A percentile compares a stretch with the other conserved stretches of the same genome.
phyloP scores from a whole-genome alignment of 2,797 vertebrate genomes.

The Poecile montanus region DNA sequence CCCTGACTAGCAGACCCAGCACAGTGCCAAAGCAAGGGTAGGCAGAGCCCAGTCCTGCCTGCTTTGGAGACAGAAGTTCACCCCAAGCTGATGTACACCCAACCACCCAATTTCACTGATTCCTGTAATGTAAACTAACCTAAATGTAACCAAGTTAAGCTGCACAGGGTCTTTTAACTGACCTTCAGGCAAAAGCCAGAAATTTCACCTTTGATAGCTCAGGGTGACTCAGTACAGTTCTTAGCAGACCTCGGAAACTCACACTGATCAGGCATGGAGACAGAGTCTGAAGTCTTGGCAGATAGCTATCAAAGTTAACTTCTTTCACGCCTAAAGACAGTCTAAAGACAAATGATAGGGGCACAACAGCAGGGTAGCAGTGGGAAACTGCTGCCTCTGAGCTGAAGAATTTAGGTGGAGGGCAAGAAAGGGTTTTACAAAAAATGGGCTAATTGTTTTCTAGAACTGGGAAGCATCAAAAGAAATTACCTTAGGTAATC shows the following conservation, averaged over 20 bases:
- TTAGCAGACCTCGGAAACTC: not conserved
- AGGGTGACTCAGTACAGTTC: not conserved
- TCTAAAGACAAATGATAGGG: not conserved
- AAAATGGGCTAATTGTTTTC: not conserved
- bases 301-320: not conserved
- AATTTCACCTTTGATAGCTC: not conserved
- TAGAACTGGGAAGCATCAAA: not conserved
- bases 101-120: not conserved
- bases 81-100: not conserved
- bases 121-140: not conserved
- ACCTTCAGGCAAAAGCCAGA: not conserved
- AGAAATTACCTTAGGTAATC: not conserved
- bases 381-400: not conserved
- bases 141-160: not conserved
- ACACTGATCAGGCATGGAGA: not conserved
- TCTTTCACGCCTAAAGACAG: not conserved
- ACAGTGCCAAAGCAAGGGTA: not conserved
- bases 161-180: not conserved
- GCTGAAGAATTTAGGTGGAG: not conserved
- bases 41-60: not conserved
- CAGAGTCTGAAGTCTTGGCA: not conserved
- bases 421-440: not conserved
- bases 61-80: not conserved
- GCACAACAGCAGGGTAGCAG: not conserved
- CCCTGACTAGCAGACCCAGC: not conserved